These are phyloP conservation scores for Gila robusta DNA, from an alignment of 2,797 vertebrate genomes.

Conservation along the genomic window DNA sequence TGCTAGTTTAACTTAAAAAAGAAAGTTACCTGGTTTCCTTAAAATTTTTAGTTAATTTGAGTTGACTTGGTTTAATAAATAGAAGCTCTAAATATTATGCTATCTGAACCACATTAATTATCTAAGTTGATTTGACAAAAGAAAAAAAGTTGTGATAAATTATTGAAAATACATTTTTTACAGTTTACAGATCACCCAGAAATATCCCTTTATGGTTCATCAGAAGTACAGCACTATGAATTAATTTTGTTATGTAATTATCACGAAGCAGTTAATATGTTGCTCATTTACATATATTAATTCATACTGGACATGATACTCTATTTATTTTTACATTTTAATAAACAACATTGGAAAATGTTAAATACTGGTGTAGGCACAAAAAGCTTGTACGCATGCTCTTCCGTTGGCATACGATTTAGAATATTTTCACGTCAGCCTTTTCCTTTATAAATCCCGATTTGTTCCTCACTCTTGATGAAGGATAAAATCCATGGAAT, in stretches of 20 bases:
- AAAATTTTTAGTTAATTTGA: too few species aligned
- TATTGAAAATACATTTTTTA: too few species aligned
- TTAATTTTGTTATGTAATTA: background rate
- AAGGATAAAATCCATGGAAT: background rate
- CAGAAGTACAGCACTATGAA: background rate
- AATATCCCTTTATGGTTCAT: background rate
- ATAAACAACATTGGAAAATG: background rate
- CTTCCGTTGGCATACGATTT: background rate
- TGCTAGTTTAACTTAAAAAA: too few species aligned
- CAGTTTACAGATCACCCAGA: background rate
- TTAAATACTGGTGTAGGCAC: background rate
- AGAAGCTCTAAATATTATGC: too few species aligned
- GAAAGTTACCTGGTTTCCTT: too few species aligned
- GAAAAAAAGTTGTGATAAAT: too few species aligned
- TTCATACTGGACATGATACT: background rate
- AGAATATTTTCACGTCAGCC: background rate
- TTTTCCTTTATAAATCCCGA: background rate
- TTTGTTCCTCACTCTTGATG: background rate
- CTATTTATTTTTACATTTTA: background rate
- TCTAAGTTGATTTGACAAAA: too few species aligned
- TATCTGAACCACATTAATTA: too few species aligned
- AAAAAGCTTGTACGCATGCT: background rate
- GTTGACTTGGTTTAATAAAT: too few species aligned
- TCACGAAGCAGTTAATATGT: background rate
- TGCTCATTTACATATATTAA: background rate